Base-by-base conservation (phyloP, 2,797 vertebrate species). In the Florisuga fusca region DNA sequence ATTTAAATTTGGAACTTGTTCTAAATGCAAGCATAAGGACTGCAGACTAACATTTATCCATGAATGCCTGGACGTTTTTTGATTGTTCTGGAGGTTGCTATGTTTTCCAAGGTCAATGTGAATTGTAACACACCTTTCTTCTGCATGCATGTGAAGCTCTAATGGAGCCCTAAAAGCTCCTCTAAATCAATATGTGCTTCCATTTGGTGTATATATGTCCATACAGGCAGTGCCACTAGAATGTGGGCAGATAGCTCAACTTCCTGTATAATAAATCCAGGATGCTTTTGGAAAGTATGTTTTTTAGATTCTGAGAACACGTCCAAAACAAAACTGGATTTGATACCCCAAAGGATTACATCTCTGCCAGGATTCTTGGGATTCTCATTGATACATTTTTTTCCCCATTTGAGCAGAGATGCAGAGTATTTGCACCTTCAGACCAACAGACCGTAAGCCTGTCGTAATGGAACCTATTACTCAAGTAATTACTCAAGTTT, bases 1-100 rank as follows among this genome's bases (percentile, higher is more conserved):
- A 77, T 91, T 90, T 61, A 87, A 79, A 50, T 53, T 77, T 80
- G 69, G 13, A 38, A 29, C 57, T 59, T 89, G n/a, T 84, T 94
- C 62, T 75, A 75, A 73, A 71, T 61, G 50, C 46, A 33, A 89
- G 48, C 81, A 93, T 73, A 80, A 87, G 34, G 45, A 69, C 23
- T 54, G 36, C 58, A 72, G 63, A 31, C 1, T 4, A 83, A 18
- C 15, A 33, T 67, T 92, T 66, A 73, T 51, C 66, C 13, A 23
- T 20, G 33, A 84, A 62, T 53, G 23, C 21, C 2, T 3, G 74
- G 71, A 25, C 31, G 79, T 45, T 57, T 93, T 89, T 91, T 72
- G 73, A 34, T 69, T 79, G 16, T 67, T 78, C 51, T 87, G 62
- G 46, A 1, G 1, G 64, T 13, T 74, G 25, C 48, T 73, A 7